Evolutionary conservation across 2,113 vertebrate genomes (phyloP).

Genomic region (Irena cyanogastra): DNA sequence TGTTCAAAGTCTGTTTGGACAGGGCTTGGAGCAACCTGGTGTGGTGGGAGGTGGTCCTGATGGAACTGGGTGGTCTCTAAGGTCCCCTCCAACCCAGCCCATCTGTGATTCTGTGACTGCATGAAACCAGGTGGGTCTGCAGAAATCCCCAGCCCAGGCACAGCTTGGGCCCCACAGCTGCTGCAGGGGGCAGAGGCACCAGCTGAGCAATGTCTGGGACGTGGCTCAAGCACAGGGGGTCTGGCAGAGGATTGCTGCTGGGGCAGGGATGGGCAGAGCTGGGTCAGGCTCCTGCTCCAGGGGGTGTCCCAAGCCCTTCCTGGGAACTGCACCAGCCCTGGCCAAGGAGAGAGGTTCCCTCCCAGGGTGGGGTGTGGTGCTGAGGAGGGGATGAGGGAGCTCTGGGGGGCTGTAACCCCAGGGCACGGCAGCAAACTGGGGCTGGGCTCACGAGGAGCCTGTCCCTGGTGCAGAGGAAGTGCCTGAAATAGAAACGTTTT

Average conservation of each 20-base stretch:
- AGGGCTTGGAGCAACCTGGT: neutral
- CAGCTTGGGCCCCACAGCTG: neutral
- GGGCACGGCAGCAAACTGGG: neutral
- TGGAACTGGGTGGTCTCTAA: neutral
- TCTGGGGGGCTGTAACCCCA: too few species aligned
- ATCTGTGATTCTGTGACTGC: neutral
- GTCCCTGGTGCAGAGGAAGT: neutral
- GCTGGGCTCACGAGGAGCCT: neutral
- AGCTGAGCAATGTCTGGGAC: neutral
- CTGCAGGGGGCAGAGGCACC: neutral
- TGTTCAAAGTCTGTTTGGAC: neutral
- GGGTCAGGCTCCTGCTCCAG: neutral
- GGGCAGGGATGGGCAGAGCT: neutral
- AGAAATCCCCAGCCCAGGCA: neutral
- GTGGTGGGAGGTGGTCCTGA: neutral
- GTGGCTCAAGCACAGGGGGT: fast-evolving
- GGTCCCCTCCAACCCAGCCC: neutral
- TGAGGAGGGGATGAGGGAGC: neutral
- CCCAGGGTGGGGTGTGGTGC: neutral
- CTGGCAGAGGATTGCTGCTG: neutral
- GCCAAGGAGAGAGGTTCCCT: neutral
- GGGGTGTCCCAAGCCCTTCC: fast-evolving
- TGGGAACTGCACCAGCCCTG: neutral
- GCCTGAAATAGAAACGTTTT: neutral
- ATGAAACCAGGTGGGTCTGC: neutral